Evolutionary conservation across 1,140 invertebrate species (phyloP).

Genomic region (Plutomurus gul): DNA sequence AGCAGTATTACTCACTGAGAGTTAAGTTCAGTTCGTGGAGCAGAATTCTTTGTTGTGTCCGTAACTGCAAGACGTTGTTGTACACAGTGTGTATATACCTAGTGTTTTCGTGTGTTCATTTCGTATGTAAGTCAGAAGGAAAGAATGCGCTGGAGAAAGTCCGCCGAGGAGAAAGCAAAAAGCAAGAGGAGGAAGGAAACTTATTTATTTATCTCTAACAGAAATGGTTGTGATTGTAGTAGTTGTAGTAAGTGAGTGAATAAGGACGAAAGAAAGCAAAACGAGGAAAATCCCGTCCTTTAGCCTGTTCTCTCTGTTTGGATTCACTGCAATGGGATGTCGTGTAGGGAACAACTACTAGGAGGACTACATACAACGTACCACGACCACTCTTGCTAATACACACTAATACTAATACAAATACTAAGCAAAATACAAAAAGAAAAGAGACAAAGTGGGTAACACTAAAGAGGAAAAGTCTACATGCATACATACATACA

Average conservation of each 20-base stretch:
- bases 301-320: background rate
- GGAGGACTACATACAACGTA: background rate
- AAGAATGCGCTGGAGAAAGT: no score
- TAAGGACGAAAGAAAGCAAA: background rate
- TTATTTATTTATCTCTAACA: constrained; percentile 19
- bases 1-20: no score
- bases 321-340: no score
- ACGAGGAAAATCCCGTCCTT: background rate
- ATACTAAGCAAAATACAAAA: no score
- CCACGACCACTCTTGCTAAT: background rate
- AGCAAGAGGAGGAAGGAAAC: constrained; percentile 15
- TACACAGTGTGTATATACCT: no score
- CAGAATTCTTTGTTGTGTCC: no score
- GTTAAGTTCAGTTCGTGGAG: no score
- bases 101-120: no score
- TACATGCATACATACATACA: background rate
- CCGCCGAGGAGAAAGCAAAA: background rate
- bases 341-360: background rate
- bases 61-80: no score
- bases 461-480: background rate
- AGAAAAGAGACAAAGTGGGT: no score
- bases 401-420: background rate
- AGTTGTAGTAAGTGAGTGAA: background rate
- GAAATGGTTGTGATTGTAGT: background rate
- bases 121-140: no score